Percentiles rank a stretch among this genome's conserved stretches.
Conservation (phyloP, 2,113 vertebrate genomes). For the Lepisosteus osseus region DNA sequence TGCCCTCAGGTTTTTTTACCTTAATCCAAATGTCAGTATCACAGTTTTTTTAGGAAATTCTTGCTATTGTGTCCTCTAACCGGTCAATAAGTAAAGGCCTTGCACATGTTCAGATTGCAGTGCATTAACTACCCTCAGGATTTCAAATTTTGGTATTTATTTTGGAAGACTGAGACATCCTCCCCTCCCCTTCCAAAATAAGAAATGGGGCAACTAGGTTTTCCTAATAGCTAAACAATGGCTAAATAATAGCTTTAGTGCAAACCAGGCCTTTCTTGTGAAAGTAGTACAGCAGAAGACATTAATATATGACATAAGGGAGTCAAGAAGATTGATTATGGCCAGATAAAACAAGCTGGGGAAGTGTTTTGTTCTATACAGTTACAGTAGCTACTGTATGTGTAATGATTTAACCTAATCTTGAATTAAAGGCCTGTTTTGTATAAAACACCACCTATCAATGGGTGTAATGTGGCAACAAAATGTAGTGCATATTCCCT, state of each 20-base stretch:
- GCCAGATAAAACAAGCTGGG: constrained; percentile 4
- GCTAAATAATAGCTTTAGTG: constrained; percentile 23
- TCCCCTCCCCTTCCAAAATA: too few species aligned
- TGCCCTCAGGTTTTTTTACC: too few species aligned
- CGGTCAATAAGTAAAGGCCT: too few species aligned
- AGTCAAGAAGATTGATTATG: constrained; percentile 31
- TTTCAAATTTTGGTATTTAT: too few species aligned
- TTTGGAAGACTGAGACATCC: too few species aligned
- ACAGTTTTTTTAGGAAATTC: too few species aligned
- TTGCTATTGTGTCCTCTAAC: too few species aligned
- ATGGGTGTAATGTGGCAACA: constrained; percentile 29
- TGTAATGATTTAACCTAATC: constrained; percentile 32
- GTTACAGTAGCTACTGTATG: neutral
- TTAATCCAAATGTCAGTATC: too few species aligned
- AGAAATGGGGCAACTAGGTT: too few species aligned
- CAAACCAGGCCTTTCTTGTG: constrained; percentile 20
- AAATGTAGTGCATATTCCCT: constrained; percentile 21
- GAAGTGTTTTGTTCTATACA: neutral
- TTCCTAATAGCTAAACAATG: neutral
- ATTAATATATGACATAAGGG: constrained; percentile 17
- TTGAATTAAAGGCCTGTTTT: neutral
- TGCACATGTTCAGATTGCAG: too few species aligned
- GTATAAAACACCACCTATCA: constrained; percentile 25
- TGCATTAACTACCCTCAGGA: too few species aligned
- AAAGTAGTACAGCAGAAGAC: constrained; percentile 13